These are phyloP conservation scores for Ormyrus pomaceus DNA, from an alignment of 2,888 invertebrate species.

Conservation along the genomic window DNA sequence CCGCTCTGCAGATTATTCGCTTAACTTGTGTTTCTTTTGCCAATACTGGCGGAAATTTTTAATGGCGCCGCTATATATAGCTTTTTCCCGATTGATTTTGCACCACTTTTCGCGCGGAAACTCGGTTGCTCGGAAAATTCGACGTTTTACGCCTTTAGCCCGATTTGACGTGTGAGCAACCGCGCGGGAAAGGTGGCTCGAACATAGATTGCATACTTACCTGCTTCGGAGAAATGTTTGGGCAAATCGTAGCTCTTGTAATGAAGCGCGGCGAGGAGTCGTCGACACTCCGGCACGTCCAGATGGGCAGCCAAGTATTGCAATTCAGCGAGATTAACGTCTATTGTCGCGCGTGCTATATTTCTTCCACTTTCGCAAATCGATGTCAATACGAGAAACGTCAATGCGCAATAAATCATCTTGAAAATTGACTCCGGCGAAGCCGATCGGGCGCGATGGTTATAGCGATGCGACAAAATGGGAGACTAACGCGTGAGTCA, in stretches of 20 bases:
- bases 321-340: conserved; percentile 71
- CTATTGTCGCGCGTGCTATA: conserved; percentile 62
- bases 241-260: conserved; percentile 76
- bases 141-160: no score
- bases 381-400: not conserved
- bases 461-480: no score
- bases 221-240: conserved; percentile 74
- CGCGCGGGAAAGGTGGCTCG: no score
- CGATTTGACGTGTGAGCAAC: no score
- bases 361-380: conserved; percentile 20
- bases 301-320: conserved; percentile 80
- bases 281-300: conserved; percentile 78
- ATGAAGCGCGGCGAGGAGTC: conserved; percentile 79
- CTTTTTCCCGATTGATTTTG: no score
- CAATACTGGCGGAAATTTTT: no score
- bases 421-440: not conserved
- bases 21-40: no score
- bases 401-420: not conserved
- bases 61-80: no score
- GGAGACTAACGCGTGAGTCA: no score
- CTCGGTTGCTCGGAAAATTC: no score
- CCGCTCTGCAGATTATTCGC: conserved; percentile 68
- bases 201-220: conserved; percentile 62
- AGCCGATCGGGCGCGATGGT: no score
- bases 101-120: no score